Conservation (phyloP, 2,888 invertebrate species). For the Chrysomela aeneicollis region DNA sequence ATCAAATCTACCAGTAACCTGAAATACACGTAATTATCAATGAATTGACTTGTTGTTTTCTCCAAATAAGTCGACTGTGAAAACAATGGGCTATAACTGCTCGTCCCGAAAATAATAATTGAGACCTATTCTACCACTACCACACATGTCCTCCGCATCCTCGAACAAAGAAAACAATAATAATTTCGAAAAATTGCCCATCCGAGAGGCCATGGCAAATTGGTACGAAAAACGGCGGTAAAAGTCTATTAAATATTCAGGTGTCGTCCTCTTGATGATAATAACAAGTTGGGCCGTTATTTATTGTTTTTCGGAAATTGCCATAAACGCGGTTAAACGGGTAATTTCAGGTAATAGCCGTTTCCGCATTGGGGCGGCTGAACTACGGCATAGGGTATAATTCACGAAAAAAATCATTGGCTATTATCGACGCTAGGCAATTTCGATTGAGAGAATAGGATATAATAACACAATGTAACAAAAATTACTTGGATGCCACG, state of each 20-base stretch:
- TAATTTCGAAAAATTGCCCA: conserved; percentile 34
- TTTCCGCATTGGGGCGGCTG: conserved; percentile 34
- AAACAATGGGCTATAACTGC: too few relatives aligned
- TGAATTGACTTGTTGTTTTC: too few relatives aligned
- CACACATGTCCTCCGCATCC: background rate
- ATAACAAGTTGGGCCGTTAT: conserved; percentile 42
- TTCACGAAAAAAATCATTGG: conserved; percentile 16
- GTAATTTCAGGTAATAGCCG: conserved; percentile 36
- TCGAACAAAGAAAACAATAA: conserved; percentile 30
- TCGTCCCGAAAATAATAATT: too few relatives aligned
- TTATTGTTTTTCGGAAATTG: conserved; percentile 43
- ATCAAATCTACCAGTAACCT: too few relatives aligned
- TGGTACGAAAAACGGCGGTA: conserved; percentile 18
- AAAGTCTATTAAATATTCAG: conserved; percentile 42
- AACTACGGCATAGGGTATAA: conserved; percentile 14
- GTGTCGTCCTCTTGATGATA: conserved; percentile 40
- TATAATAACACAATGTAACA: background rate
- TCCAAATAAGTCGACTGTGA: too few relatives aligned
- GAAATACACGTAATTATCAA: too few relatives aligned
- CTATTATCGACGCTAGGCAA: conserved; percentile 26
- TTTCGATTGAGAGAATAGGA: background rate
- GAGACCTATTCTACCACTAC: background rate
- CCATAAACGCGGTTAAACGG: conserved; percentile 40
- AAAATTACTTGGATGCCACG: background rate
- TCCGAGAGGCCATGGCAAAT: conserved; percentile 28